These are phyloP conservation scores for Elanus axillaris DNA, from an alignment of 2,113 vertebrate species.

Conservation along the genomic window DNA sequence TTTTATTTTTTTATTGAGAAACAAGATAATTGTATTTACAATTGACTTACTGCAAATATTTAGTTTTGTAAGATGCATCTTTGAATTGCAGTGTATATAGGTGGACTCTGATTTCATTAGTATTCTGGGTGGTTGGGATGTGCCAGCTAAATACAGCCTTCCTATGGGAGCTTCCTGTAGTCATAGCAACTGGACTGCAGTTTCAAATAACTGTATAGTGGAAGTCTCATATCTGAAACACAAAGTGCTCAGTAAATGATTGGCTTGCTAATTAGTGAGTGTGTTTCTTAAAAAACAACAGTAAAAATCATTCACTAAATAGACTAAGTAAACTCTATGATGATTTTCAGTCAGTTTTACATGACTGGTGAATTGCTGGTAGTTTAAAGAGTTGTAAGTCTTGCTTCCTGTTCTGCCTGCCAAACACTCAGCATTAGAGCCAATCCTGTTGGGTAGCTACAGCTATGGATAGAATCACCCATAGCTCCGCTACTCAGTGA, in stretches of 20 bases:
- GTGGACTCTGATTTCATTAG: conserved; percentile 45
- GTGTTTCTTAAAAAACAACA: background rate
- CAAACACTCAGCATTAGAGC: background rate
- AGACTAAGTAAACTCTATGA: background rate
- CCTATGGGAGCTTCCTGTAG: conserved; percentile 45
- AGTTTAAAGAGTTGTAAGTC: background rate
- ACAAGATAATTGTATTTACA: background rate
- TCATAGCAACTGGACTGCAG: conserved; percentile 63
- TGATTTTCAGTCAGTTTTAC: background rate
- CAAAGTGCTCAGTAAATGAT: conserved; percentile 11
- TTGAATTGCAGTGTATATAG: background rate
- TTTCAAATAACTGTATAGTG: background rate
- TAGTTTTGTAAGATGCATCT: background rate
- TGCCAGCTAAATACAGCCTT: conserved; percentile 26
- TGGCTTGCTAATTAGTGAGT: conserved; percentile 35
- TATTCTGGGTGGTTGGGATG: conserved; percentile 49
- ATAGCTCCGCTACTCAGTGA: rapidly evolving
- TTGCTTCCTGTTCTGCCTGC: background rate
- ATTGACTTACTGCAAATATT: background rate
- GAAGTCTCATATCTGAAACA: background rate
- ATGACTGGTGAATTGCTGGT: background rate
- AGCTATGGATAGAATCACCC: background rate
- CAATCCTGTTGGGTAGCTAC: background rate
- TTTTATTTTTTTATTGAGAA: background rate
- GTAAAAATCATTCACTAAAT: background rate